phyloP scores from a whole-genome alignment of 2,113 vertebrate species.

The Rana temporaria region DNA sequence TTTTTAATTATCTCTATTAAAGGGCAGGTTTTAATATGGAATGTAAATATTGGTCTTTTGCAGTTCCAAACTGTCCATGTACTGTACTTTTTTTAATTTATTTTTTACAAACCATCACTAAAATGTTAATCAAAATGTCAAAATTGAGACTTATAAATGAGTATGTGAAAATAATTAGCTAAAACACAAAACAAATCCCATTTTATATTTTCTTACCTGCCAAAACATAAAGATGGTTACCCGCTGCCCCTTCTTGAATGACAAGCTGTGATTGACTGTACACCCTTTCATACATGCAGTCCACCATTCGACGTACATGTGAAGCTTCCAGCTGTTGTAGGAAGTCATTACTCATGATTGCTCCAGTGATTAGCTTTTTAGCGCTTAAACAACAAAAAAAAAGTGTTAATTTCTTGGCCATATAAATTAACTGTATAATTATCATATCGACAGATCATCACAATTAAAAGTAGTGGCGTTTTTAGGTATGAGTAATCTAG shows the following conservation, averaged over 20 bases:
- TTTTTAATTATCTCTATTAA: too few species aligned
- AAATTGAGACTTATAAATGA: too few species aligned
- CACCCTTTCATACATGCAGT: conserved; percentile 76
- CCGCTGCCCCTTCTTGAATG: conserved; percentile 77
- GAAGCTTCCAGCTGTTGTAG: conserved; percentile 77
- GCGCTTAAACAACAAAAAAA: conserved; percentile 61
- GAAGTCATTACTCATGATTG: conserved; percentile 79
- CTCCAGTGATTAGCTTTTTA: conserved; percentile 74
- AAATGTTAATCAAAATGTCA: too few species aligned
- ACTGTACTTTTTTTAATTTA: too few species aligned
- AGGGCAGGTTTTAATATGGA: too few species aligned
- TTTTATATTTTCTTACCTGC: conserved; percentile 66
- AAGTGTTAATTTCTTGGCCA: neutral
- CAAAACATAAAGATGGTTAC: conserved; percentile 81
- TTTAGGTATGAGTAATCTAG: conserved; percentile 8
- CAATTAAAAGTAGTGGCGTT: neutral
- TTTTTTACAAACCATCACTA: too few species aligned
- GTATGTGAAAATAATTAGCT: too few species aligned
- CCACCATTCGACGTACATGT: conserved; percentile 76
- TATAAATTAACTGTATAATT: neutral
- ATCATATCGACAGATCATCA: neutral
- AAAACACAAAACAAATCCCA: too few species aligned
- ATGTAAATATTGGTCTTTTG: too few species aligned
- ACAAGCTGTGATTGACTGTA: conserved; percentile 72
- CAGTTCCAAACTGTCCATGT: too few species aligned